A percentile compares a stretch with the other conserved stretches of the same genome.
These are phyloP conservation scores for Indri indri DNA, from an alignment of 2,113 vertebrate genomes.

Conservation along the genomic window DNA sequence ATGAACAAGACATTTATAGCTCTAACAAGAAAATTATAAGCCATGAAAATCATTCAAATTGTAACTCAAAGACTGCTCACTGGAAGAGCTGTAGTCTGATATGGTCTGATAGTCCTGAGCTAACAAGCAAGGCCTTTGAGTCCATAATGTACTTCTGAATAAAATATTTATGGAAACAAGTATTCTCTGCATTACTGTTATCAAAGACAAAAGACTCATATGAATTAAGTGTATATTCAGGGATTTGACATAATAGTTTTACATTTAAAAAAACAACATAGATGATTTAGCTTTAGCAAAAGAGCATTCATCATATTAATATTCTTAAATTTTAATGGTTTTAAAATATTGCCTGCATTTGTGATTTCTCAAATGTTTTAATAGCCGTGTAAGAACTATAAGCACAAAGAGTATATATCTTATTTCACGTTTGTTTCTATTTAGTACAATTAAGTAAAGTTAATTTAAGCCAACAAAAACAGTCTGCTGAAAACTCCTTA, in stretches of 20 bases:
- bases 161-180: background rate
- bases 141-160: background rate
- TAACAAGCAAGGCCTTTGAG: background rate
- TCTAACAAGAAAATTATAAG: background rate
- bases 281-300: background rate
- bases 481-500: background rate
- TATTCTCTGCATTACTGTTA: background rate
- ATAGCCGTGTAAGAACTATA: background rate
- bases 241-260: background rate
- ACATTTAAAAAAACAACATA: background rate
- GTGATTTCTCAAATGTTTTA: conserved; percentile 37
- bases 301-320: background rate
- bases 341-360: background rate
- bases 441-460: background rate
- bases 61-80: background rate
- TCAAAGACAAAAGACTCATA: background rate
- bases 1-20: background rate
- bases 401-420: background rate
- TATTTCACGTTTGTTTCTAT: background rate
- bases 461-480: background rate
- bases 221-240: background rate
- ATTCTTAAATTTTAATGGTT: background rate
- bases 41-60: background rate
- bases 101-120: background rate
- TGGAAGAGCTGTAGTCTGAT: background rate